phyloP scores from a whole-genome alignment of 2,888 invertebrate genomes.

The Geotrupes spiniger region DNA sequence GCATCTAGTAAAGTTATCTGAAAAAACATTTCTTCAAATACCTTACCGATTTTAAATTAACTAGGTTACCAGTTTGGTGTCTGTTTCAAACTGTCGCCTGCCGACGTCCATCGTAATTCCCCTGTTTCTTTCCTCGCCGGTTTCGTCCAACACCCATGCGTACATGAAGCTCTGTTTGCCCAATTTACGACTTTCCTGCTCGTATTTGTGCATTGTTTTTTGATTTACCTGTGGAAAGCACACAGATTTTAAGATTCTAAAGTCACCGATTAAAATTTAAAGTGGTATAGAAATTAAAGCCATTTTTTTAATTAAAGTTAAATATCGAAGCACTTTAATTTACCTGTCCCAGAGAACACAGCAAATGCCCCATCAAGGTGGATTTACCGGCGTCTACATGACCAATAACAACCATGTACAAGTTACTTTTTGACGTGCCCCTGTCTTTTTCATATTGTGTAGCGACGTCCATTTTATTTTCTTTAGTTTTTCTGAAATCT shows the following conservation, averaged over 20 bases:
- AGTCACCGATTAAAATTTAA: too few relatives aligned
- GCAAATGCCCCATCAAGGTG: conserved; percentile 93
- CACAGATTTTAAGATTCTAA: not conserved
- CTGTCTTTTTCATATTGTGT: conserved; percentile 71
- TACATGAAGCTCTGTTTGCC: conserved; percentile 98
- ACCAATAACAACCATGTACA: conserved; percentile 90
- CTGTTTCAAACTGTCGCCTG: conserved; percentile 87
- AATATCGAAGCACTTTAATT: conserved; percentile 28
- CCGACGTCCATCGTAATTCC: conserved; percentile 99
- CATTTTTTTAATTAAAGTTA: not conserved
- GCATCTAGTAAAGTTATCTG: conserved; percentile 87
- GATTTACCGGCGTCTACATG: conserved; percentile 98
- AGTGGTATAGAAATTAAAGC: too few relatives aligned
- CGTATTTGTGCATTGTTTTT: conserved; percentile 91
- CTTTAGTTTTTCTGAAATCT: conserved; percentile 47
- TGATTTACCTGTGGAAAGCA: conserved; percentile 60
- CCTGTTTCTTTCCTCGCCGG: conserved; percentile 92
- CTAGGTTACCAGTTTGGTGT: conserved; percentile 57
- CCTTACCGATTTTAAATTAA: not conserved
- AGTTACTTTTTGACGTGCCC: conserved; percentile 76
- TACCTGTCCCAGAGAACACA: conserved; percentile 81
- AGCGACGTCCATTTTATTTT: conserved; percentile 59
- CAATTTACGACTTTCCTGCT: conserved; percentile 93
- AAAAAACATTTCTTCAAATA: conserved; percentile 8
- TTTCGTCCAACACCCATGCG: conserved; percentile 99